These are phyloP conservation scores for Anableps anableps DNA, from an alignment of 2,797 vertebrate species.

Conservation along the genomic window DNA sequence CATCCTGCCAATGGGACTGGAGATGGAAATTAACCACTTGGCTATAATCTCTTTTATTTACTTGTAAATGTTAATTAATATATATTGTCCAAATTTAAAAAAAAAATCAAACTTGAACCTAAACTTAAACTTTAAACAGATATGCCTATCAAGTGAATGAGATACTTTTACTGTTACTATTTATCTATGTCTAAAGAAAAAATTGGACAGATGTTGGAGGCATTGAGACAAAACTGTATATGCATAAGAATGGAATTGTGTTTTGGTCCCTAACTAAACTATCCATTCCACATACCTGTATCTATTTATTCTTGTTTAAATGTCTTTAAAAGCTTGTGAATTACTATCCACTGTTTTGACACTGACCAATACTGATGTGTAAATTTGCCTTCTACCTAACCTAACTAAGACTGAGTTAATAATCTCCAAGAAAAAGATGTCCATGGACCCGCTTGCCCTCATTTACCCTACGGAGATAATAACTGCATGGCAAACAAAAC, in stretches of 20 bases:
- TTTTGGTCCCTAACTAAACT: not conserved
- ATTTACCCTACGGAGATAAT: constrained; percentile 49
- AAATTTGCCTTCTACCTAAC: constrained; percentile 18
- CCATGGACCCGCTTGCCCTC: constrained; percentile 29
- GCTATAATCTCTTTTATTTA: too few species aligned
- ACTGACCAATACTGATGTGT: constrained; percentile 36
- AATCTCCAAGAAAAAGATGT: constrained; percentile 22
- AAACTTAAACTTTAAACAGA: too few species aligned
- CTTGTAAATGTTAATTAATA: too few species aligned
- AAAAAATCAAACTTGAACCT: too few species aligned
- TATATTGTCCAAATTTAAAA: too few species aligned
- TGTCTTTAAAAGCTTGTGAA: constrained; percentile 10
- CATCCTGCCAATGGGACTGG: too few species aligned
- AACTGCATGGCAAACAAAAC: constrained; percentile 52
- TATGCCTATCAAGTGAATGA: not conserved
- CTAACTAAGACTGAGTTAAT: constrained; percentile 28
- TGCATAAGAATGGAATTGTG: not conserved
- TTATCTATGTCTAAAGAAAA: not conserved
- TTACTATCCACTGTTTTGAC: constrained; percentile 7
- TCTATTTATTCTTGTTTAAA: constrained; percentile 24
- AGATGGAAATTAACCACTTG: too few species aligned
- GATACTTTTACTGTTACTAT: not conserved
- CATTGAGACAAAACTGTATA: not conserved
- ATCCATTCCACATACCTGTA: not conserved
- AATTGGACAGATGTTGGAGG: not conserved